These are phyloP conservation scores for Porites evermanni DNA, from an alignment of 92 coral and sea anemone species.

Conservation along the genomic window DNA sequence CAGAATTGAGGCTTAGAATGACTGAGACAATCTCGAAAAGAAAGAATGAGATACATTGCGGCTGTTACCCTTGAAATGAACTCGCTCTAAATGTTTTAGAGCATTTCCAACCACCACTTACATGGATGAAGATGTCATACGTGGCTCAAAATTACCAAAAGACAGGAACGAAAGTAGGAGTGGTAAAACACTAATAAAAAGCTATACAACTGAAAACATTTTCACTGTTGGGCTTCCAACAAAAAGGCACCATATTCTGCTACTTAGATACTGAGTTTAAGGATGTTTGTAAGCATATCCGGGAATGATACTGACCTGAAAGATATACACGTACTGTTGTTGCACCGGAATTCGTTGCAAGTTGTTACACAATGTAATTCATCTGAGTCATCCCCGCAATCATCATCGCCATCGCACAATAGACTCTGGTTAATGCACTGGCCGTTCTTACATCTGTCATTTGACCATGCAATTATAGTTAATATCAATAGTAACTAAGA, in stretches of 20 bases:
- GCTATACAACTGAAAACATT: too few species aligned
- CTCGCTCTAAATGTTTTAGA: not conserved
- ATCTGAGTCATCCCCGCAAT: constrained; percentile 91
- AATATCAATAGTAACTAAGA: too few species aligned
- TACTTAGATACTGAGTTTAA: too few species aligned
- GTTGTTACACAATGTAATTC: constrained; percentile 68
- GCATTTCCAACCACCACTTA: too few species aligned
- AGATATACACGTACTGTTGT: constrained; percentile 68
- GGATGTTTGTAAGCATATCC: not conserved
- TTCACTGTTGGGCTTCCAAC: too few species aligned
- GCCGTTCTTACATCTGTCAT: constrained; percentile 71
- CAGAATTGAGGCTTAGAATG: not conserved
- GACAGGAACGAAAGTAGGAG: too few species aligned
- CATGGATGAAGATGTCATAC: not conserved
- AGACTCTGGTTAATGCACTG: constrained; percentile 68
- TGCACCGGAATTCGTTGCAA: constrained; percentile 80
- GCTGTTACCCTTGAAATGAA: not conserved
- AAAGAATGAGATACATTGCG: not conserved
- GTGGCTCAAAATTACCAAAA: too few species aligned
- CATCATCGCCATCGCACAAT: constrained; percentile 89
- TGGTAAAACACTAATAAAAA: too few species aligned
- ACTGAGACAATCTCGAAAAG: not conserved
- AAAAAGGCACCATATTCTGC: too few species aligned
- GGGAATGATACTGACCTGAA: constrained; percentile 58
- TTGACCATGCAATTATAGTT: constrained; percentile 1